These are phyloP conservation scores for Aplidium turbinatum DNA, from an alignment of 23 tunicate genomes.

Conservation along the genomic window DNA sequence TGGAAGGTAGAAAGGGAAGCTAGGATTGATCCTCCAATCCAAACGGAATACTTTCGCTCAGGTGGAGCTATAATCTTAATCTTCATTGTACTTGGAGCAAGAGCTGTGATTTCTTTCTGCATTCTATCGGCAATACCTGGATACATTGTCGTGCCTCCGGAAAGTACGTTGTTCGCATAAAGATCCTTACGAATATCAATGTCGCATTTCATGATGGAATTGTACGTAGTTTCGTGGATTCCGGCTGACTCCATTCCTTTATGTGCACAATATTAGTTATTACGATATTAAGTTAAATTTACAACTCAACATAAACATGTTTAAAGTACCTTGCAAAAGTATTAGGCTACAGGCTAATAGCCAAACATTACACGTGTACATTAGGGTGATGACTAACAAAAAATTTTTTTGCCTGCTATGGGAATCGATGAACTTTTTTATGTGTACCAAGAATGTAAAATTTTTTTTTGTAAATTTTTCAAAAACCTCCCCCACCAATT, in stretches of 20 bases:
- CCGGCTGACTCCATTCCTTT: slow-evolving; percentile 93
- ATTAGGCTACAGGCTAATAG: no score
- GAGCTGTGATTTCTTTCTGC: slow-evolving; percentile 99
- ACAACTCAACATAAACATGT: no score
- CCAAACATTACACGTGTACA: no score
- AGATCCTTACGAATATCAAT: slow-evolving; percentile 92
- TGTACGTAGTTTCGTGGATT: slow-evolving; percentile 92
- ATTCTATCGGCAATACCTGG: slow-evolving; percentile 98
- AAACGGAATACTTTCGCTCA: slow-evolving; percentile 95
- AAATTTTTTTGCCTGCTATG: no score
- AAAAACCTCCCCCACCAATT: no score
- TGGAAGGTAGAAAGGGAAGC: slow-evolving; percentile 98
- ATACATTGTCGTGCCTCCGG: slow-evolving; percentile 97
- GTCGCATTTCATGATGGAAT: slow-evolving; percentile 97
- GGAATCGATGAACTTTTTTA: no score
- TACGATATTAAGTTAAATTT: no score
- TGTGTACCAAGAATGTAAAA: no score
- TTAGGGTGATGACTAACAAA: no score
- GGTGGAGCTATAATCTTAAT: slow-evolving; percentile 99
- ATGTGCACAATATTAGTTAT: no score
- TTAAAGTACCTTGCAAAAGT: no score
- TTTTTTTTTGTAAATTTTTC: no score
- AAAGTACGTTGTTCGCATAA: slow-evolving; percentile 92
- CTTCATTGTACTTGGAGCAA: slow-evolving; percentile 98
- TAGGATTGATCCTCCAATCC: slow-evolving; percentile 98